Conservation (phyloP, 2,113 vertebrate species). For the Cinclus mexicanus region DNA sequence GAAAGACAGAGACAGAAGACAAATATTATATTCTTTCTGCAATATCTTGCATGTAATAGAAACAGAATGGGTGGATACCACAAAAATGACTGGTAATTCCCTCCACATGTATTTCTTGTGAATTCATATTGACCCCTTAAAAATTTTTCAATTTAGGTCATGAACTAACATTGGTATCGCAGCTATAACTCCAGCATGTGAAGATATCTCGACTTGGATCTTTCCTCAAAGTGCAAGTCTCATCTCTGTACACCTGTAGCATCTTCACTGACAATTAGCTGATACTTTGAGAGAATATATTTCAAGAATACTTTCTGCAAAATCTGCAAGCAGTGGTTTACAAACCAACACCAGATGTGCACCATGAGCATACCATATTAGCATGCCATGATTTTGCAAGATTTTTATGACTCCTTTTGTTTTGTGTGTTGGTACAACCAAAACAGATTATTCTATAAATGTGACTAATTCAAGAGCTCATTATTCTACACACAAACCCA, state of each 20-base stretch:
- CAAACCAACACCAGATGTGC: neutral
- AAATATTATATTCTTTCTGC: neutral
- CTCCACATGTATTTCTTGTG: neutral
- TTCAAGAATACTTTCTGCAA: neutral
- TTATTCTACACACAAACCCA: neutral
- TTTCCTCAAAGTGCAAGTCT: neutral
- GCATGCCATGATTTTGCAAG: neutral
- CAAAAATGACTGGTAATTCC: neutral
- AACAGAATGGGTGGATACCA: neutral
- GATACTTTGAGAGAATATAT: neutral
- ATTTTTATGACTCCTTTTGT: neutral
- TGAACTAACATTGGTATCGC: neutral
- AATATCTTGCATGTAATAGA: neutral
- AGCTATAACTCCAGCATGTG: neutral
- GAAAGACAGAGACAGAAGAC: neutral
- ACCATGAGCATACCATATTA: neutral
- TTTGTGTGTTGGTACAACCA: neutral
- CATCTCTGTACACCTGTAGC: neutral
- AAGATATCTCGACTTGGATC: neutral
- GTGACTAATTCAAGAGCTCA: neutral
- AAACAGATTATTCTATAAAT: neutral
- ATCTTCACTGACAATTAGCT: neutral
- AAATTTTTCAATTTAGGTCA: neutral
- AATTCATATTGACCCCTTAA: neutral
- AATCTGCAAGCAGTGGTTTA: neutral